Evolutionary conservation across 1,140 invertebrate species (phyloP), one percentile per base, ranked within the genome.

Genomic region (Agrilus planipennis): DNA sequence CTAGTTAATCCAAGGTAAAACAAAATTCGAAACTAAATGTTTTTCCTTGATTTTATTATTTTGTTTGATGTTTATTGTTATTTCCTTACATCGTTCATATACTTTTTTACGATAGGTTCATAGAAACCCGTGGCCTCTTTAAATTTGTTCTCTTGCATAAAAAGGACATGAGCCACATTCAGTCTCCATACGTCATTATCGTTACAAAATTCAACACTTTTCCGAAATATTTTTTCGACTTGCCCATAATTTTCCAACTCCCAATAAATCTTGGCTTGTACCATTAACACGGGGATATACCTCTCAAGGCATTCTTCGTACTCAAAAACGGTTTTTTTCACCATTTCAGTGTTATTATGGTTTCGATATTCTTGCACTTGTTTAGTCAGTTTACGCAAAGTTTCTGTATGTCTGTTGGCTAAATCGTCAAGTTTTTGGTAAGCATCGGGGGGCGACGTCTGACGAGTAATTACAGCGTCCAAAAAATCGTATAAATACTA

Each of bases 101-200:
- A 86, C 60, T 95, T 94, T 50, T 94, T 92, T 0, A 99, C 92
- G 37, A 99, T 90, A 2, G 93, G 90, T 58, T 98, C 94, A 64
- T 99, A 99, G 67, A 99, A 99, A 28, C 88, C 89, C 2, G 90
- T 87, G 0, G 94, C 89, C 67, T 99, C 93, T 60, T 95, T 95
- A 59, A 94, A 98, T 63, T 98, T 98, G 58, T 89, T 93, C 61
- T 94, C 93, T 63, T 94, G 93, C 95, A 99, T 99, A 61, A 98
- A 99, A 4, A 99, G 68, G 2, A 97, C 94, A 60, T 99, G 95
- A 0, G 94, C 95, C 0, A 98, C 92, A 60, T 99, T 99, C 4
- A 99, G 67, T 49, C 92, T 84, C 94, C 94, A 99, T 1, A 84
- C 78, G 55, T 97, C 90, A 54, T 95, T 88, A 57, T 97, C 92